A percentile compares a stretch with the other conserved stretches of the same genome.
phyloP scores from a whole-genome alignment of 2,113 vertebrate species.

The Accipiter virgatus region DNA sequence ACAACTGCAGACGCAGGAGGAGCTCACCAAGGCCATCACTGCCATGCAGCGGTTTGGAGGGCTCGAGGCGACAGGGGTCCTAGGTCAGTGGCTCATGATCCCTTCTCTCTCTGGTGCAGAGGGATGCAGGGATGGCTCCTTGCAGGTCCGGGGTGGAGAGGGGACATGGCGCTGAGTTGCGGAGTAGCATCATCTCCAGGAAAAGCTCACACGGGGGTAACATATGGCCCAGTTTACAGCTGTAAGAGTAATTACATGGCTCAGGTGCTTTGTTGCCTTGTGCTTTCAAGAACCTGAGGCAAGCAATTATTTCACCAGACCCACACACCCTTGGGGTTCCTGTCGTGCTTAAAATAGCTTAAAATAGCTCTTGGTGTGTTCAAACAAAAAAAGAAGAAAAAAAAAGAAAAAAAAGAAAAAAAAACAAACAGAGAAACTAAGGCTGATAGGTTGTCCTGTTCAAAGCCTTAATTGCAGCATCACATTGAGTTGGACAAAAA shows the following conservation, averaged over 20 bases:
- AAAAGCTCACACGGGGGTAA: background rate
- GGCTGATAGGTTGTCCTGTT: background rate
- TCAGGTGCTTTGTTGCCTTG: conserved; percentile 52
- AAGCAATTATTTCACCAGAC: conserved; percentile 56
- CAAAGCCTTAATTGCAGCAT: background rate
- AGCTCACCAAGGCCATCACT: conserved; percentile 87
- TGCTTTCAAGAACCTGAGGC: conserved; percentile 37
- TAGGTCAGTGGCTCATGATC: conserved; percentile 75
- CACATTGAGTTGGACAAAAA: background rate
- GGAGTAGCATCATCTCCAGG: background rate
- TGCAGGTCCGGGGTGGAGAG: accelerated
- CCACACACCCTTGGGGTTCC: background rate
- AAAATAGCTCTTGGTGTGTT: background rate
- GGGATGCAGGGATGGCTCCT: background rate
- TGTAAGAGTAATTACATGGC: conserved; percentile 51
- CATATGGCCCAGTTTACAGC: background rate
- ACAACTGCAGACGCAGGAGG: conserved; percentile 89
- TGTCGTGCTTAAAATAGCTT: background rate
- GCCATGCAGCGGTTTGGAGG: conserved; percentile 96
- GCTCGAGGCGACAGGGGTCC: conserved; percentile 85
- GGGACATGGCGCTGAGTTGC: background rate
- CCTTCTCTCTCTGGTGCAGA: background rate
- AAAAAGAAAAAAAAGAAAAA: accelerated
- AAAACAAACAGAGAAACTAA: background rate
- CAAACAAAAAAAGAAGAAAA: background rate